Percentiles rank a stretch among this genome's conserved stretches.
Evolutionary conservation across 2,888 invertebrate genomes (phyloP).

Genomic region (Eupithecia abbreviata): DNA sequence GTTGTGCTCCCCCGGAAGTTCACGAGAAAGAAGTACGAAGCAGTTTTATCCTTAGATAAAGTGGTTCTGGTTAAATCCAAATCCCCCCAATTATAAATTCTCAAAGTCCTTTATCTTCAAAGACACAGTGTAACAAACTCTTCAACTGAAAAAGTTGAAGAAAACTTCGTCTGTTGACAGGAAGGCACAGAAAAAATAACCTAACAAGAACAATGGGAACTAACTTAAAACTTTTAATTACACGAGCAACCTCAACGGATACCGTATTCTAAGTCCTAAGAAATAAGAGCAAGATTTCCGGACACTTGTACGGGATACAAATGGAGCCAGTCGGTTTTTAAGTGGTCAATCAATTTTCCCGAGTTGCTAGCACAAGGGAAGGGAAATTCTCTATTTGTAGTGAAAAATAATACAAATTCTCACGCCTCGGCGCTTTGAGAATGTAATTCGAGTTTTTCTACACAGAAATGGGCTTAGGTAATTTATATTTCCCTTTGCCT

Average conservation of each 20-base stretch:
- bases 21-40: constrained; percentile 1
- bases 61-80: not conserved
- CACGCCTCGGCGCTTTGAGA: not conserved
- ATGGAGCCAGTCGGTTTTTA: constrained; percentile 35
- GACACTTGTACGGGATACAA: constrained; percentile 24
- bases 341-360: constrained; percentile 39
- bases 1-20: not conserved
- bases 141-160: constrained; percentile 30
- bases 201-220: constrained; percentile 34
- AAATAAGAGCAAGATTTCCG: constrained; percentile 16
- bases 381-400: constrained; percentile 39
- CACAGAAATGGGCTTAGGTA: constrained; percentile 16
- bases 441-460: constrained; percentile 5
- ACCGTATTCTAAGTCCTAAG: constrained; percentile 3
- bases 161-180: constrained; percentile 37
- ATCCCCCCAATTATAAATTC: constrained; percentile 34
- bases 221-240: constrained; percentile 42
- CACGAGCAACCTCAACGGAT: constrained; percentile 15
- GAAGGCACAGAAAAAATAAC: constrained; percentile 35
- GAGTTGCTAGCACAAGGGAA: constrained; percentile 32
- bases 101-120: constrained; percentile 31
- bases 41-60: constrained; percentile 2
- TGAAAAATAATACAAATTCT: constrained; percentile 40
- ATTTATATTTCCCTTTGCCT: not conserved
- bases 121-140: constrained; percentile 32